Evolutionary conservation across 2,113 vertebrate genomes (phyloP).

Genomic region (Columbina picui): DNA sequence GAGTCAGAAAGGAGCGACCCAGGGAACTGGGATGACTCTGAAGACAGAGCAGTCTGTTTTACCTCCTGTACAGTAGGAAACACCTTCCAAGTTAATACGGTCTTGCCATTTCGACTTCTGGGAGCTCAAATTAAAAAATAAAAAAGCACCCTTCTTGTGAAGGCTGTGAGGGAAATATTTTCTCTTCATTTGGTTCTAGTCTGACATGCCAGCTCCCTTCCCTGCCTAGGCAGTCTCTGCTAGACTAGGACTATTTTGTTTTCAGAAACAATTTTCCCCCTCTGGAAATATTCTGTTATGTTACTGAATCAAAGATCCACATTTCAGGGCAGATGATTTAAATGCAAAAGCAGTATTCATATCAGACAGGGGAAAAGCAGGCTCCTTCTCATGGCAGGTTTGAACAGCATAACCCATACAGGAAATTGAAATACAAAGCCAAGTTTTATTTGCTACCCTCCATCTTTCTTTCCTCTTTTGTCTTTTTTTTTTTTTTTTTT

Average conservation of each 20-base stretch:
- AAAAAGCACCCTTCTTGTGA: background rate
- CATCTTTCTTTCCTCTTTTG: background rate
- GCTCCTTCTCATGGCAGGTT: background rate
- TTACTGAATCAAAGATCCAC: constrained; percentile 38
- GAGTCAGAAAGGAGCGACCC: background rate
- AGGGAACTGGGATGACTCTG: background rate
- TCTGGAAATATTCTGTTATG: constrained; percentile 42
- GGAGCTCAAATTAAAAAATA: background rate
- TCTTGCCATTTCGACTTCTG: background rate
- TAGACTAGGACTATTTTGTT: constrained; percentile 9
- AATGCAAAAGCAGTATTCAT: constrained; percentile 10
- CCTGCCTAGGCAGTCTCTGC: background rate
- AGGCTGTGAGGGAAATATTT: background rate
- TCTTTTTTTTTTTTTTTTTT: no score
- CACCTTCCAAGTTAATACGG: background rate
- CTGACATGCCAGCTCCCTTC: background rate
- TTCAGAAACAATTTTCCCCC: constrained; percentile 29
- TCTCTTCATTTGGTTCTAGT: background rate
- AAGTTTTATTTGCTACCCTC: background rate
- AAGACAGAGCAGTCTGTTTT: background rate
- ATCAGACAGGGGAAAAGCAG: constrained; percentile 4
- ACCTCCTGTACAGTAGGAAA: background rate
- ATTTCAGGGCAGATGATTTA: constrained; percentile 27
- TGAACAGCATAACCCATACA: background rate
- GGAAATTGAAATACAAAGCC: constrained; percentile 2